Conservation (phyloP, 1,140 invertebrate genomes). For the Procambarus virginalis region DNA sequence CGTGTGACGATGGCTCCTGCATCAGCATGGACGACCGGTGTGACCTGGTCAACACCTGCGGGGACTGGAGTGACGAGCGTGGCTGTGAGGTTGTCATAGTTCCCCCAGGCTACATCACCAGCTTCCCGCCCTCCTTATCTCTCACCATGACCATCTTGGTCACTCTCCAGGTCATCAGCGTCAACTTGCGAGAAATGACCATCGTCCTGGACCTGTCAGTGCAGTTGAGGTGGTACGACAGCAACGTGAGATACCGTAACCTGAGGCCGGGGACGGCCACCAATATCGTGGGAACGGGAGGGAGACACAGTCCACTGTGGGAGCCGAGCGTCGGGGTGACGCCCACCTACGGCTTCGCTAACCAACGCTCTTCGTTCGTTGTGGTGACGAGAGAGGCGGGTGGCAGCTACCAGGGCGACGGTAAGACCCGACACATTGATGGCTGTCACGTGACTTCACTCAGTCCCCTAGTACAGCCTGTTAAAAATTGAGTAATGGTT, state of each 20-base stretch:
- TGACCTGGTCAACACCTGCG: slow-evolving; percentile 27
- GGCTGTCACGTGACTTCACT: too few relatives aligned
- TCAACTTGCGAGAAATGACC: slow-evolving; percentile 13
- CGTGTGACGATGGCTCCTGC: slow-evolving; percentile 44
- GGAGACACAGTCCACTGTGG: slow-evolving; percentile 2
- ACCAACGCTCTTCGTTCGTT: not conserved
- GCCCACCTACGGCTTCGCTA: slow-evolving; percentile 25
- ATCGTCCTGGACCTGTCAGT: slow-evolving; percentile 13
- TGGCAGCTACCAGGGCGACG: slow-evolving; percentile 13
- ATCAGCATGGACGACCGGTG: slow-evolving; percentile 29
- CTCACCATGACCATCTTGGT: not conserved
- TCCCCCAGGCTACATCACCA: slow-evolving; percentile 6
- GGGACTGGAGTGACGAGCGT: slow-evolving; percentile 49
- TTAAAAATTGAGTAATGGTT: too few relatives aligned
- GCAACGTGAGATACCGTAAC: slow-evolving; percentile 13
- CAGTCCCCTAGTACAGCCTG: too few relatives aligned
- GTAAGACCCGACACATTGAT: not conserved
- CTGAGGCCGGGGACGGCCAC: not conserved
- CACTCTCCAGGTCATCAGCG: slow-evolving; percentile 18
- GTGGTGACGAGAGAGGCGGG: slow-evolving; percentile 6
- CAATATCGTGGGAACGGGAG: not conserved
- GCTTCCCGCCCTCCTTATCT: slow-evolving; percentile 23
- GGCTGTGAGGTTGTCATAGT: slow-evolving; percentile 10
- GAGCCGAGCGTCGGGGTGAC: slow-evolving; percentile 1
- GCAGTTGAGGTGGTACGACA: slow-evolving; percentile 20